Percentiles rank a stretch among this genome's conserved stretches.
Evolutionary conservation across 2,888 invertebrate species (phyloP).

Genomic region (Ichneumon xanthorius): DNA sequence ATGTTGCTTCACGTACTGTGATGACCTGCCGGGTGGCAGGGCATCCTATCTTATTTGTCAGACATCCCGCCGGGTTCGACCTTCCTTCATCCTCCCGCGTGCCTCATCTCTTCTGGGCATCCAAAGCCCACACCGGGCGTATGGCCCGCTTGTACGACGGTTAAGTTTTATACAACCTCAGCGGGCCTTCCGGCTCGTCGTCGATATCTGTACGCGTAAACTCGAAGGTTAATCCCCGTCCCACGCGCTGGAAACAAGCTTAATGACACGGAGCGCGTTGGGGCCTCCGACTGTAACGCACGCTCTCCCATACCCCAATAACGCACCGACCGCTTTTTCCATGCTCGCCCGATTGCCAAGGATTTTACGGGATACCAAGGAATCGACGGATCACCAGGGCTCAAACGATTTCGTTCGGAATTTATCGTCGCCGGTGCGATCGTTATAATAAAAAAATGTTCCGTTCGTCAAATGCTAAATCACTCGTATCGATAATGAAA

Average conservation of each 20-base stretch:
- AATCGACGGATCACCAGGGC: constrained; percentile 30
- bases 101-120: not conserved
- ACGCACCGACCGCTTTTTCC: not conserved
- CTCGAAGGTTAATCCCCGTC: constrained; percentile 63
- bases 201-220: constrained; percentile 59
- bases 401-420: not conserved
- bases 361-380: constrained; percentile 53
- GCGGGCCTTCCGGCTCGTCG: constrained; percentile 2
- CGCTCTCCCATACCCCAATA: not conserved
- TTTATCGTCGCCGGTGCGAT: constrained; percentile 24
- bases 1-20: constrained; percentile 4
- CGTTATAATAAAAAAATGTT: constrained; percentile 37
- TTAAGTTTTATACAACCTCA: constrained; percentile 50
- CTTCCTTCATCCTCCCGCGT: not conserved
- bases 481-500: not conserved
- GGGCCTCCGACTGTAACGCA: constrained; percentile 25
- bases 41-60: constrained; percentile 33
- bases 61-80: constrained; percentile 19
- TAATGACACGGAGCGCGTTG: constrained; percentile 55
- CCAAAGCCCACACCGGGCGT: not conserved
- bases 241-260: constrained; percentile 59
- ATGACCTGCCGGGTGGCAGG: constrained; percentile 28
- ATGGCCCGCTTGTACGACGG: constrained; percentile 9
- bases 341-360: constrained; percentile 41
- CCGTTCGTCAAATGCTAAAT: constrained; percentile 14